Conservation (phyloP, 2,797 vertebrate species). For the Carapus acus region DNA sequence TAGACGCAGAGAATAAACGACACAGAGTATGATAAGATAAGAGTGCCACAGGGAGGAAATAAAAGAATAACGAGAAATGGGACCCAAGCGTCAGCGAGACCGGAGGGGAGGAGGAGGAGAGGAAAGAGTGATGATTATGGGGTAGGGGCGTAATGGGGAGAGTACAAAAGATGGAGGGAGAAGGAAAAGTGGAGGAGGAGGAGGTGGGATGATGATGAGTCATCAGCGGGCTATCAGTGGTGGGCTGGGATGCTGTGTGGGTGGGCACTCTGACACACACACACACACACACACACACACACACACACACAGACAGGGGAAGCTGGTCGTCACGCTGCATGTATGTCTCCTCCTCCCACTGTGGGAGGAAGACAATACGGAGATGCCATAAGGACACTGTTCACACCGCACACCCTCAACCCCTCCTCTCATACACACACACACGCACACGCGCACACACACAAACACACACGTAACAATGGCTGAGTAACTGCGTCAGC, state of each 20-base stretch:
- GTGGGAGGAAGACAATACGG: conserved; percentile 54
- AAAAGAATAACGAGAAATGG: not conserved
- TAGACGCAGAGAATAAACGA: too few relatives aligned
- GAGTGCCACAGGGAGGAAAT: too few relatives aligned
- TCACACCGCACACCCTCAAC: conserved; percentile 11
- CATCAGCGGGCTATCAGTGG: conserved; percentile 54
- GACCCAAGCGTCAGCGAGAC: not conserved
- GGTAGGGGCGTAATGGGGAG: conserved; percentile 14
- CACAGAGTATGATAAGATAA: too few relatives aligned
- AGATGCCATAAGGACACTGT: conserved; percentile 46
- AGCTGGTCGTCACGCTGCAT: conserved; percentile 39
- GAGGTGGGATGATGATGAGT: conserved; percentile 56
- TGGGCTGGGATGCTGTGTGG: conserved; percentile 59
- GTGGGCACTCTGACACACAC: conserved; percentile 57
- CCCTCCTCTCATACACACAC: conserved; percentile 11
- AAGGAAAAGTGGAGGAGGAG: conserved; percentile 15
- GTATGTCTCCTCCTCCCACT: conserved; percentile 42
- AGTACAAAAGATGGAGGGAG: conserved; percentile 24
- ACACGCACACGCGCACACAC: conserved; percentile 22
- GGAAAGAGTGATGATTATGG: conserved; percentile 5
- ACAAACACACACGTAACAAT: conserved; percentile 21
- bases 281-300: conserved; percentile 9
- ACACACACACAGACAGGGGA: conserved; percentile 34
- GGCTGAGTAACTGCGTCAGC: conserved; percentile 9
- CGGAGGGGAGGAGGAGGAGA: not conserved